Evolutionary conservation across 2,113 vertebrate species (phyloP), one percentile per base, ranked within the genome.

Genomic region (Picathartes gymnocephalus): DNA sequence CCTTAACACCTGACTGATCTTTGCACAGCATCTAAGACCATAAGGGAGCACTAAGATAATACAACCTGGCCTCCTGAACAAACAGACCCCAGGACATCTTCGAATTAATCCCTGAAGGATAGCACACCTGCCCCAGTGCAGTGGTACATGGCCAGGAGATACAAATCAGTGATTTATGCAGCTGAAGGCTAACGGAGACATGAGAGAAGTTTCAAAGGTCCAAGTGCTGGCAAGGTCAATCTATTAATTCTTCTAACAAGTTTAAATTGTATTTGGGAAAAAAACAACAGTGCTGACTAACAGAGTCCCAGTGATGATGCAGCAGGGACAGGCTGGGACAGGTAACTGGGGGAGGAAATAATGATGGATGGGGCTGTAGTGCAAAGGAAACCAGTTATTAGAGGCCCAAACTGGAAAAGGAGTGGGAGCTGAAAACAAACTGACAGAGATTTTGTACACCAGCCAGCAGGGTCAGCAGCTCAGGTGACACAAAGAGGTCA

Each of bases 381-480:
- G 70, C 50, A 48, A 70, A 74, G 69, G 30, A 64, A 80, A 83
- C 10, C n/a, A 68, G 21, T 53, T 42, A 80, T 21, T 48, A 57
- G 45, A 83, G 50, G 16, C 13, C 57, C 28, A n/a, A 1, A 33
- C 73, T 51, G 47, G 33, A 37, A 68, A 70, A 80, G 15, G 27
- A 54, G 39, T 4, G n/a, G 24, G 54, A 69, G 39, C 1, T 31
- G n/a, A 44, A 73, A 91, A 56, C 45, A 70, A 60, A 42, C 11
- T 0, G 0, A 31, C 2, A 7, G 30, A 30, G 22, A 42, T 30
- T 45, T 2, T 68, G 71, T 51, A 68, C 42, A 19, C 0, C 0
- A 37, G 33, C 44, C 56, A 51, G 45, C 2, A 27, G 39, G 7
- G 5, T 19, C 73, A 64, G 85, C 69, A 47, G 57, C 71, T 86